Conservation (phyloP, 2,888 invertebrate genomes). For the Sesamia inferens region DNA sequence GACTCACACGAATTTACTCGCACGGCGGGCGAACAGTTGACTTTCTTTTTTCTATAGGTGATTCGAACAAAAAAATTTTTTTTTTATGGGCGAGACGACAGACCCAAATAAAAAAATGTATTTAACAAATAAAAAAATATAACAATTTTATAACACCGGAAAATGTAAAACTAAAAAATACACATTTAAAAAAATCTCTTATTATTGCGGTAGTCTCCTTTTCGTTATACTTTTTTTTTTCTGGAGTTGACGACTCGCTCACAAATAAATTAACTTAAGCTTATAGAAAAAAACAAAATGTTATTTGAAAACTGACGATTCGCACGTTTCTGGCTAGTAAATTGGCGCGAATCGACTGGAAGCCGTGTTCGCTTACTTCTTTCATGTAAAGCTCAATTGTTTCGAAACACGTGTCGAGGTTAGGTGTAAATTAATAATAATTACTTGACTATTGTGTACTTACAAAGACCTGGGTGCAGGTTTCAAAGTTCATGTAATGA, state of each 20-base stretch:
- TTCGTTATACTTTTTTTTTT: neutral
- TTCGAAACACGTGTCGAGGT: conserved; percentile 17
- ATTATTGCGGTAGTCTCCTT: neutral
- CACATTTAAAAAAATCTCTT: neutral
- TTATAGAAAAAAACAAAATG: too few relatives aligned
- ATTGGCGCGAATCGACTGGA: neutral
- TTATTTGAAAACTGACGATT: too few relatives aligned
- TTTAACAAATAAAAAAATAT: too few relatives aligned
- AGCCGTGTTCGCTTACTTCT: conserved; percentile 30
- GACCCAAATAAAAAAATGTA: neutral
- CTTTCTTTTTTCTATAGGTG: neutral
- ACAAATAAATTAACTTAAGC: neutral
- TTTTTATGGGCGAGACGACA: neutral
- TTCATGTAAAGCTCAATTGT: conserved; percentile 36
- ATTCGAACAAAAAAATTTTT: neutral
- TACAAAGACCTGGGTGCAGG: conserved; percentile 4
- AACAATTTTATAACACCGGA: too few relatives aligned
- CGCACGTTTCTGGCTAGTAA: neutral
- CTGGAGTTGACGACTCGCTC: neutral
- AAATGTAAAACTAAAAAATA: neutral
- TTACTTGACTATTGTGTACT: conserved; percentile 31
- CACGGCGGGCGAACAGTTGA: neutral
- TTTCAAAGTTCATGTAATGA: conserved; percentile 34
- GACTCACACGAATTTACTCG: neutral
- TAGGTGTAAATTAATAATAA: conserved; percentile 40